Evolutionary conservation across 2,888 invertebrate genomes (phyloP).

Genomic region (Dynastes tityus): DNA sequence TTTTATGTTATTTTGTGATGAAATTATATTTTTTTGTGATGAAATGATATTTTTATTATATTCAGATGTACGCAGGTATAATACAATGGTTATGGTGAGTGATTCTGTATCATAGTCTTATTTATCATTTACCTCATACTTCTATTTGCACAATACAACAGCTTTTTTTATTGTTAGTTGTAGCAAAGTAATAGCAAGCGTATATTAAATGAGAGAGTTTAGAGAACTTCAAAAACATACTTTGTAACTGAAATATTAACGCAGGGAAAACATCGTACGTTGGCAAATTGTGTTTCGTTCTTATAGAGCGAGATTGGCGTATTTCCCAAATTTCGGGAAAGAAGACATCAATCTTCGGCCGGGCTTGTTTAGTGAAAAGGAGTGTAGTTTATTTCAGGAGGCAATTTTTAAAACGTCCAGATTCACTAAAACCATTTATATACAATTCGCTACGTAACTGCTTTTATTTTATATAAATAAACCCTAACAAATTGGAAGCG

Average conservation of each 20-base stretch:
- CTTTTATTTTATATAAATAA: constrained; percentile 45
- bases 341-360: constrained; percentile 51
- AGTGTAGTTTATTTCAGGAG: constrained; percentile 46
- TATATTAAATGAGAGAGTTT: too few relatives aligned
- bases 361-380: constrained; percentile 31
- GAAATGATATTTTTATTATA: too few relatives aligned
- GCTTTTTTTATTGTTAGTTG: too few relatives aligned
- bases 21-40: too few relatives aligned
- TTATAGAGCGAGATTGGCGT: constrained; percentile 51
- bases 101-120: too few relatives aligned
- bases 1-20: too few relatives aligned
- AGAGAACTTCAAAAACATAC: not conserved
- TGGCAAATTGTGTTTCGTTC: constrained; percentile 44
- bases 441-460: constrained; percentile 38
- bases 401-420: constrained; percentile 48
- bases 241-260: constrained; percentile 1
- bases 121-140: too few relatives aligned
- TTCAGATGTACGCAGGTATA: too few relatives aligned
- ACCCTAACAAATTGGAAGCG: constrained; percentile 27
- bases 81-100: too few relatives aligned
- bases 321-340: constrained; percentile 52
- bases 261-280: constrained; percentile 28
- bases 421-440: constrained; percentile 44
- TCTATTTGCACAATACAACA: too few relatives aligned
- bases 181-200: too few relatives aligned